Evolutionary conservation across 1,140 invertebrate genomes (phyloP), one percentile per base, ranked within the genome.

Genomic region (Rhopalosiphum padi): DNA sequence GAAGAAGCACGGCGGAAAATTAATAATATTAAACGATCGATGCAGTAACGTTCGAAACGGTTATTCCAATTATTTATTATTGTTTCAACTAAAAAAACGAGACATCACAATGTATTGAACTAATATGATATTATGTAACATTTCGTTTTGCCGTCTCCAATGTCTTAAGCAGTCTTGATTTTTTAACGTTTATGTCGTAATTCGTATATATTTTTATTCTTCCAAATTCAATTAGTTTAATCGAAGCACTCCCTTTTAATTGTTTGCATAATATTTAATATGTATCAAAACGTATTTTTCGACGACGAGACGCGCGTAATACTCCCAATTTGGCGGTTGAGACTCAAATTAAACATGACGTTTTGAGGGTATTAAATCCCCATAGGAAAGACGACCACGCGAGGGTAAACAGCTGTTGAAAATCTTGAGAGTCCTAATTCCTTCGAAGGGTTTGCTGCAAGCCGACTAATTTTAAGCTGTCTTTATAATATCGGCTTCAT

Each of bases 321-420:
- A 68, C 89, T 90, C 2, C 23, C 4, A 25, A 90, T 68, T 90
- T 43, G 53, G 53, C 11, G 89, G 53, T 90, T 37, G 6, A 15
- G 35, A 89, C 88, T 68, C 37, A 60, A 90, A 90, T 90, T 43
- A 43, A 90, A 90, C 89, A 60, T 43, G 89, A 90, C 89, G 53
- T 68, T 90, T 90, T 9, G 55, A 43, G 35, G 37, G 37, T 55
- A 90, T 43, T 60, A 53, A 89, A 90, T 43, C 53, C 88, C 88
- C 15, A 41, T 60, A 60, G 48, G 30, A 68, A 37, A 55, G 21
- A 55, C 22, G 23, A 35, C 48, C 25, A 35, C n/a, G 48, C 48
- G 48, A 89, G 88, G 88, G 51, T 35, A 9, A 90, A 68, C 25
- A n/a, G 88, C 25, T 30, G 11, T 60, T 68, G 55, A 68, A 90